Evolutionary conservation across 2,888 invertebrate genomes (phyloP).

Genomic region (Latrodectus elegans): DNA sequence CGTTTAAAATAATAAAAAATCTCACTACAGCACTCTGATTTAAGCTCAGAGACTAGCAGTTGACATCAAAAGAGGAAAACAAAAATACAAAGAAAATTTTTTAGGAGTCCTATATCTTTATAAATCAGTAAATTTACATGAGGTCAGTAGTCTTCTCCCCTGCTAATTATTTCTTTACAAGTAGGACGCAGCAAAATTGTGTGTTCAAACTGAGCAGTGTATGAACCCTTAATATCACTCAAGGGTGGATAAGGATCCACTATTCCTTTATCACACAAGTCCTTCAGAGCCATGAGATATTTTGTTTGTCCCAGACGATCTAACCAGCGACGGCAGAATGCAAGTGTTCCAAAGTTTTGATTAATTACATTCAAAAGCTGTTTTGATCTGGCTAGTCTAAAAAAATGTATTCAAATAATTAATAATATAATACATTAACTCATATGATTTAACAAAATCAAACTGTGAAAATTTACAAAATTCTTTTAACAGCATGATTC

Average conservation of each 20-base stretch:
- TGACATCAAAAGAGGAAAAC: no score
- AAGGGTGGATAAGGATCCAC: constrained; percentile 99
- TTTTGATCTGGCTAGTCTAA: constrained; percentile 91
- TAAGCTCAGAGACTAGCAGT: no score
- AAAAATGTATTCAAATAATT: constrained; percentile 16
- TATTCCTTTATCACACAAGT: constrained; percentile 96
- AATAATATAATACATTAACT: not conserved
- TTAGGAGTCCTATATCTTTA: no score
- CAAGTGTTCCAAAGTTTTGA: constrained; percentile 96
- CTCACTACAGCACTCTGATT: no score
- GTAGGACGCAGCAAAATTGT: constrained; percentile 97
- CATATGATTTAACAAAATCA: no score
- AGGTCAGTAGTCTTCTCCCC: constrained; percentile 95
- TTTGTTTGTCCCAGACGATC: constrained; percentile 97
- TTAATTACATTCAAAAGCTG: constrained; percentile 92
- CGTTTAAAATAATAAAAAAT: no score
- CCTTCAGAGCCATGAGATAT: constrained; percentile 98
- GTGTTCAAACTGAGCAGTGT: constrained; percentile 99
- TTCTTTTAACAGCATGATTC: no score
- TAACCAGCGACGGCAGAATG: constrained; percentile 99
- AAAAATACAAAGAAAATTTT: no score
- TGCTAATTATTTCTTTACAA: constrained; percentile 97
- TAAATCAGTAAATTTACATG: not conserved
- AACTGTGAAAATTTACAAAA: no score
- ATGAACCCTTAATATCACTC: constrained; percentile 97